phyloP scores from a whole-genome alignment of 1,140 invertebrate species.

The Saccostrea cuccullata region DNA sequence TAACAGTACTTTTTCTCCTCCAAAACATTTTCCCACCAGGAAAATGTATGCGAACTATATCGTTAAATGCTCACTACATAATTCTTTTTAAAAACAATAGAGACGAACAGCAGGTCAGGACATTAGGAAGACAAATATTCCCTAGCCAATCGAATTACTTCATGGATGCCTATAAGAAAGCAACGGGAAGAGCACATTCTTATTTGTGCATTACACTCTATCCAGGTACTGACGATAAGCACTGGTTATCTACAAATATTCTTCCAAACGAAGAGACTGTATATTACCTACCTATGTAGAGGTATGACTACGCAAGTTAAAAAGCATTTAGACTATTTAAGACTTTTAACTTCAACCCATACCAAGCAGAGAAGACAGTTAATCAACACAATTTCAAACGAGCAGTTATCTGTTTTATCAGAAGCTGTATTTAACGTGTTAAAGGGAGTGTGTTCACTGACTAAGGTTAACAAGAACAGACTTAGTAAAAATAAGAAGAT shows the following conservation, averaged over 20 bases:
- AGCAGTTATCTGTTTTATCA: slow-evolving; percentile 1
- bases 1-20: slow-evolving; percentile 42
- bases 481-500: not conserved
- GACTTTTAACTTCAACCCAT: not conserved
- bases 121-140: slow-evolving; percentile 24
- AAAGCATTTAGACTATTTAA: slow-evolving; percentile 15
- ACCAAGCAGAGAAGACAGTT: not conserved
- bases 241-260: slow-evolving; percentile 12
- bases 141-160: not conserved
- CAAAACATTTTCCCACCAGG: slow-evolving; percentile 49
- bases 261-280: slow-evolving; percentile 36
- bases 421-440: slow-evolving; percentile 33
- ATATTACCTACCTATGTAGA: slow-evolving; percentile 23
- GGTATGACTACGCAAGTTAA: not conserved
- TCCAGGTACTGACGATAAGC: not conserved
- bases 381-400: not conserved
- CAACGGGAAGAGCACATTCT: slow-evolving; percentile 10
- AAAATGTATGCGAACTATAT: slow-evolving; percentile 22
- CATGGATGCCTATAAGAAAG: not conserved
- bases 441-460: not conserved
- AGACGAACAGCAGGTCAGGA: slow-evolving; percentile 35
- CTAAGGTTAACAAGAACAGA: slow-evolving; percentile 3
- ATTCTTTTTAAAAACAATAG: slow-evolving; percentile 41
- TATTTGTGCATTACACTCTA: not conserved
- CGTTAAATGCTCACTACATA: slow-evolving; percentile 42